phyloP scores from a whole-genome alignment of 2,888 invertebrate genomes.

The Branchinecta sandiegonensis region DNA sequence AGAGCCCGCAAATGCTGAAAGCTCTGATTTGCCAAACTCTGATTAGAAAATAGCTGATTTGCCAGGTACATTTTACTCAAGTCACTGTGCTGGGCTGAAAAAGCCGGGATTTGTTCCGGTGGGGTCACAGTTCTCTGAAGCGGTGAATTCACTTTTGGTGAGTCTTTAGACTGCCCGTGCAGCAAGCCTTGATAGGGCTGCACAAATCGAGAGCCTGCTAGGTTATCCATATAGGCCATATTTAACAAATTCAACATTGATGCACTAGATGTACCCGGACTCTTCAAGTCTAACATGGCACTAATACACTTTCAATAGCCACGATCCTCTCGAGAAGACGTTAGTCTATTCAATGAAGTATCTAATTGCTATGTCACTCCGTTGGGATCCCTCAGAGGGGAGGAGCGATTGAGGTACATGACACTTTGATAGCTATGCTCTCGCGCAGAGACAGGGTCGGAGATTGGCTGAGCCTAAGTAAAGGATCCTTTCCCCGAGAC shows the following conservation, averaged over 20 bases:
- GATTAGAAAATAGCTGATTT: not conserved
- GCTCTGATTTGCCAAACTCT: not conserved
- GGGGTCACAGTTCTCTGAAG: not conserved
- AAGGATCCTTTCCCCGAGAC: not conserved
- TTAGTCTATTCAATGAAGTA: constrained; percentile 2
- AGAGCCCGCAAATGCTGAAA: constrained; percentile 10
- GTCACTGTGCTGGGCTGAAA: not conserved
- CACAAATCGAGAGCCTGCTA: not conserved
- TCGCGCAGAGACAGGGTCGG: not conserved
- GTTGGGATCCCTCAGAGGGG: not conserved
- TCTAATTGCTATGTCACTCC: not conserved
- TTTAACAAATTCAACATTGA: constrained; percentile 13
- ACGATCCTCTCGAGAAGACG: not conserved
- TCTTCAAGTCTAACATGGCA: constrained; percentile 14
- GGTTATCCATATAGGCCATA: constrained; percentile 12
- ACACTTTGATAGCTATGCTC: constrained; percentile 14
- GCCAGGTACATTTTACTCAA: constrained; percentile 7
- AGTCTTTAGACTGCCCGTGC: not conserved
- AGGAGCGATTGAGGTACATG: constrained; percentile 10
- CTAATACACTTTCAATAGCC: not conserved
- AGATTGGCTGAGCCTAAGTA: constrained; percentile 12
- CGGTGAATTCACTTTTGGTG: not conserved
- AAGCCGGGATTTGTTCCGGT: not conserved
- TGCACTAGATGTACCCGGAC: not conserved
- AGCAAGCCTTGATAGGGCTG: not conserved